Base-by-base conservation (phyloP, 1,140 invertebrate species). In the Temnothorax curvispinosus region DNA sequence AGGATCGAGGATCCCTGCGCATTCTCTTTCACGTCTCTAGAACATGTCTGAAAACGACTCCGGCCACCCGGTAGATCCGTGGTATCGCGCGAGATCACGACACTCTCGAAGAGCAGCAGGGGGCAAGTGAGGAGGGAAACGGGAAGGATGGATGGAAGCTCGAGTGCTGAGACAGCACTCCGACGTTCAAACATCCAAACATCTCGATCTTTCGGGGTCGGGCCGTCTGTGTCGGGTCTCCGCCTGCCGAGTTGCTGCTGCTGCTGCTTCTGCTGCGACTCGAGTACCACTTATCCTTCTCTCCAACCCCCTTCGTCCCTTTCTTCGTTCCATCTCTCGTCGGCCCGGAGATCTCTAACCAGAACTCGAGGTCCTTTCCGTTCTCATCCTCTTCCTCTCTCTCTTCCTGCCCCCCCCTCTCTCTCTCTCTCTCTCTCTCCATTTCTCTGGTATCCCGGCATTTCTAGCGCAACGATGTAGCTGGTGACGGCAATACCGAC, bases 161-260 rank as follows among this genome's bases (percentile, higher is more conserved):
- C 87, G 90, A 95, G 94, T 93, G 94, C 93, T 93, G 94, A 93
- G 92, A 92, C 92, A 93, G 93, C 94, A 94, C 94, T 94, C 92
- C 89, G 89, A 90, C 93, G 94, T 93, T 95, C 94, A 94, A 95
- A 94, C 94, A 95, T 95, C 94, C 94, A 95, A 95, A 95, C 94
- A 95, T 94, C 94, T 93, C 92, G 94, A 94, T 95, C 93, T 94
- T 94, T 95, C 93, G 93, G 78, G 78, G 78, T 82, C 78, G 80
- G 67, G 67, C 86, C 93, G 94, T 94, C 93, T 94, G 93, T 94
- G 93, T 94, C 90, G 88, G 92, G 87, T 92, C 88, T 78, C 76
- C 72, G 85, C 87, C 69, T 52, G 44, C 54, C 67, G 50, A 47
- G 82, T 74, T 75, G 54, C 62, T 69, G 60, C 60, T 62, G 27